Base-by-base conservation (phyloP, 2,797 vertebrate species). In the Parauchenoglanis ngamensis region DNA sequence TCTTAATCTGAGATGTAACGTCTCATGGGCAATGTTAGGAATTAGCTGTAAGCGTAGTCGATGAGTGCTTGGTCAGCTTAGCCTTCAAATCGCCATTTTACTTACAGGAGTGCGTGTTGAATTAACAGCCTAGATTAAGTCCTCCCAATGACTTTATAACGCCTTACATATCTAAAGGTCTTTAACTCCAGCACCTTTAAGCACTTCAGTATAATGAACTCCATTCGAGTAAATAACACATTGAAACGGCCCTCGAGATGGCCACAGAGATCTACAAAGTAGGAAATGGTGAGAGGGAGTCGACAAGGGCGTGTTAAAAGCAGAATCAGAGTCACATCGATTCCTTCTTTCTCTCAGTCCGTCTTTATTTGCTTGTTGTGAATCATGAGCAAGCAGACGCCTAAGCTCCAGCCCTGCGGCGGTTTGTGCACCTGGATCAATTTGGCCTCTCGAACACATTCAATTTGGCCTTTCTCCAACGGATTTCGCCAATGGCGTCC, bases 391-490 rank as follows among this genome's bases (percentile, higher is more conserved):
- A 13, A 65, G 68, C 65, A 77, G 12, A 54, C 61, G 19, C 19
- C 79, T n/a, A 84, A 85, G 76, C 57, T 87, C 35, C 87, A 78
- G 84, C 78, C 85, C 83, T 76, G 59, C 46, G 11, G 49, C 86
- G 23, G 19, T 78, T 67, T 70, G 23, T 65, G 76, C 72, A 65
- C 61, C 86, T 35, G 72, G 77, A 92, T 90, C 88, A 61, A 89
- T 90, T 89, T 87, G 78, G 31, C 67, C 88, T 90, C 59, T 85
- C 87, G 85, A 90, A 80, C 68, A 77, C 63, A 75, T 90, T 89
- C 83, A 86, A 89, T 90, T 85, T 83, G 77, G 78, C 11, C 13
- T 75, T 85, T 57, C 79, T 85, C 82, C 87, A 89, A 88, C 88
- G 86, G 86, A 90, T 90, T 88, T 89, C 70, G 84, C 81, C 49